phyloP scores from a whole-genome alignment of 1,140 invertebrate genomes.

The Temnothorax curvispinosus region DNA sequence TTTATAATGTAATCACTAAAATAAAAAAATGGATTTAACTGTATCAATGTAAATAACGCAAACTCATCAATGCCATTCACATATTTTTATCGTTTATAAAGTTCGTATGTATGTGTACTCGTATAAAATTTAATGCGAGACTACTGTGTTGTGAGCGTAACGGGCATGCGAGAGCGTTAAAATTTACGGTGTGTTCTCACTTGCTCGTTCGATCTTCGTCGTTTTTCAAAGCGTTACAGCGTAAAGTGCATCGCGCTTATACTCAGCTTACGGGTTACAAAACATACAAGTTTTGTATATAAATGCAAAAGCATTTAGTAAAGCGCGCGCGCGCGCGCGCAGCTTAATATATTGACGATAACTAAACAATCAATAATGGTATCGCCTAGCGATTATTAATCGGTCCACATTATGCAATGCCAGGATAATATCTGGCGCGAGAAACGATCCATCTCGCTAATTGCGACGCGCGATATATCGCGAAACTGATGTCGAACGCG shows the following conservation, averaged over 20 bases:
- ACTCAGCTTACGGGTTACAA: slow-evolving; percentile 7
- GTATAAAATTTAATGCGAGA: slow-evolving; percentile 18
- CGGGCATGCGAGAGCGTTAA: not conserved
- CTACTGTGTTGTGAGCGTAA: not conserved
- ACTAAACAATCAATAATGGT: slow-evolving; percentile 36
- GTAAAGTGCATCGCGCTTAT: not conserved
- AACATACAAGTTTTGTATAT: not conserved
- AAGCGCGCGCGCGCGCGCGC: not conserved
- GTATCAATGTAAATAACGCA: not conserved
- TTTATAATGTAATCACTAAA: not conserved
- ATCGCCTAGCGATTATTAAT: slow-evolving; percentile 37
- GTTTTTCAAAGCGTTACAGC: slow-evolving; percentile 12
- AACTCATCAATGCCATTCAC: not conserved
- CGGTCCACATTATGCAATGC: slow-evolving; percentile 21
- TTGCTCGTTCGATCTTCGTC: slow-evolving; percentile 21
- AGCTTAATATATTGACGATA: not conserved
- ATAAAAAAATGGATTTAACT: not conserved
- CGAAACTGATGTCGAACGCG: slow-evolving; percentile 41
- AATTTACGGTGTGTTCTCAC: slow-evolving; percentile 18
- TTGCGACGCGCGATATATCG: slow-evolving; percentile 39
- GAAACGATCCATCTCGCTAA: slow-evolving; percentile 42
- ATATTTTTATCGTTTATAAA: not conserved
- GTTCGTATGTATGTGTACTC: not conserved
- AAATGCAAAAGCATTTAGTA: not conserved
- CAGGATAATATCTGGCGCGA: slow-evolving; percentile 38